phyloP scores from a whole-genome alignment of 1,140 invertebrate genomes.

The Phthorimaea operculella region DNA sequence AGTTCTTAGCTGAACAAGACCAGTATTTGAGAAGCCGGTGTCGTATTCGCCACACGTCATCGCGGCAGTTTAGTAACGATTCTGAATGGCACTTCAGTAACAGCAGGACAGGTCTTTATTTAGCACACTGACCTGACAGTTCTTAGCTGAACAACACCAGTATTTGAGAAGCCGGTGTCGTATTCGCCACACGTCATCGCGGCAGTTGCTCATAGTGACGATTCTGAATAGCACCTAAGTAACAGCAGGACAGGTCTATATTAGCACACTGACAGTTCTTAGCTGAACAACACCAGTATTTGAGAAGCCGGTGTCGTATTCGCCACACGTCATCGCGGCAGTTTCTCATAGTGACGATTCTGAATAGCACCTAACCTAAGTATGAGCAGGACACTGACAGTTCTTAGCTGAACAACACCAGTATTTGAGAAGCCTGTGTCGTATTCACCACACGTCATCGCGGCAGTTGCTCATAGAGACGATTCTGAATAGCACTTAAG shows the following conservation, averaged over 20 bases:
- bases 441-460: constrained; percentile 4
- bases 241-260: too few species aligned
- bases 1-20: not conserved
- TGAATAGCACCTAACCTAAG: too few species aligned
- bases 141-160: not conserved
- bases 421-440: not conserved
- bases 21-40: not conserved
- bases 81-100: too few species aligned
- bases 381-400: too few species aligned
- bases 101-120: too few species aligned
- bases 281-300: not conserved
- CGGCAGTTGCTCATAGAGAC: too few species aligned
- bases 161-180: not conserved
- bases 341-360: too few species aligned
- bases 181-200: constrained; percentile 1
- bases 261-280: too few species aligned
- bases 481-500: too few species aligned
- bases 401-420: not conserved
- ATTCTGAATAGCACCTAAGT: too few species aligned
- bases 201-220: constrained; percentile 3
- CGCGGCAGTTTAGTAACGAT: too few species aligned
- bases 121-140: too few species aligned
- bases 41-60: constrained; percentile 3
- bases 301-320: not conserved
- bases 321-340: constrained; percentile 1